A percentile compares a stretch with the other conserved stretches of the same genome.
These are phyloP conservation scores for Trachymyrmex septentrionalis DNA, from an alignment of 1,140 invertebrate species.

Conservation along the genomic window DNA sequence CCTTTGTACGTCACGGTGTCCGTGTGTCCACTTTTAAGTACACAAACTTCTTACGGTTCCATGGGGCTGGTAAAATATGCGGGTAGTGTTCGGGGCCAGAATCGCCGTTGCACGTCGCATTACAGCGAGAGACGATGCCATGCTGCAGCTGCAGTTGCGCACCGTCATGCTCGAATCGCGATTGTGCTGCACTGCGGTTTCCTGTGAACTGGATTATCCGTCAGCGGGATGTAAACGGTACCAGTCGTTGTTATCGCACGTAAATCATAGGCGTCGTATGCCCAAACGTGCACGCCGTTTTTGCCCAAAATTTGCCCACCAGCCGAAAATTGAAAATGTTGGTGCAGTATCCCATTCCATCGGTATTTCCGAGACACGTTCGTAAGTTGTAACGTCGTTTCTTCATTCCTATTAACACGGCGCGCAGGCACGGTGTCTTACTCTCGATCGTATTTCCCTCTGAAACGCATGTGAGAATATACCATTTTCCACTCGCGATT, in stretches of 20 bases:
- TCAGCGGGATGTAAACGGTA: conserved; percentile 81
- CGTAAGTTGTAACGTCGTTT: background rate
- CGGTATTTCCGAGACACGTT: conserved; percentile 2
- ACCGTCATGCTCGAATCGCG: conserved; percentile 50
- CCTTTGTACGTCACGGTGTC: background rate
- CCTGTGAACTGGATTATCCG: conserved; percentile 79
- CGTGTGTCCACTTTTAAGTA: background rate
- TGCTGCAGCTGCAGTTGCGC: conserved; percentile 42
- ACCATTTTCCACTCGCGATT: background rate
- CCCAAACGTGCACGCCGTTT: conserved; percentile 24
- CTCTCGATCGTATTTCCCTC: background rate
- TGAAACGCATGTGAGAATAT: background rate
- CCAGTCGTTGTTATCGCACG: conserved; percentile 72
- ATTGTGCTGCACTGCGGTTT: conserved; percentile 62
- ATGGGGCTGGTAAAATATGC: conserved; percentile 5
- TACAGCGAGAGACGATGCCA: conserved; percentile 4
- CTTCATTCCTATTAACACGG: background rate
- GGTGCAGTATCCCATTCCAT: background rate
- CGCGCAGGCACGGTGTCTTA: background rate
- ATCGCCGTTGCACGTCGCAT: background rate
- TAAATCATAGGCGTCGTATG: conserved; percentile 77
- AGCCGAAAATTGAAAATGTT: conserved; percentile 10
- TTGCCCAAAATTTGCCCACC: conserved; percentile 3
- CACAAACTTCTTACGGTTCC: background rate
- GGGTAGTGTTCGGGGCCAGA: background rate